phyloP scores from a whole-genome alignment of 2,797 vertebrate genomes.

The Molossus molossus region DNA sequence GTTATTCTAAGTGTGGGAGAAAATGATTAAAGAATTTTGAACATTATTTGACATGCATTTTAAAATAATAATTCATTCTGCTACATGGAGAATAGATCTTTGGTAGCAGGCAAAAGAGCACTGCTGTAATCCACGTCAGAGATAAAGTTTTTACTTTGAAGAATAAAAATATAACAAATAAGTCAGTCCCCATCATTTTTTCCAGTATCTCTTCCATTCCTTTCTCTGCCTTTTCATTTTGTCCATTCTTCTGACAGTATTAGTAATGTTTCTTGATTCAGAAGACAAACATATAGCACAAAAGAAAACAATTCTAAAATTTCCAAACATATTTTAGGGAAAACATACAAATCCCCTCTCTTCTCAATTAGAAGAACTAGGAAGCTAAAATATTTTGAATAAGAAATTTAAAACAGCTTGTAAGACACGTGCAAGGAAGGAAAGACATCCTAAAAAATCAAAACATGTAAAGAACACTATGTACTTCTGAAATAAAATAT shows the following conservation, averaged over 20 bases:
- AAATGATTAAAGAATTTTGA: slow-evolving; percentile 24
- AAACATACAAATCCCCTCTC: not conserved
- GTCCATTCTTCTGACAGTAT: not conserved
- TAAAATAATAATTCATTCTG: not conserved
- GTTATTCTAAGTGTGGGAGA: not conserved
- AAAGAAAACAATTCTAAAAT: not conserved
- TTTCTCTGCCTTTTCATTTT: not conserved
- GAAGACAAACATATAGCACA: not conserved
- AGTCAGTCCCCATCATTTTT: not conserved
- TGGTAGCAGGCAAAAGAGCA: not conserved
- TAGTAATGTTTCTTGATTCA: not conserved
- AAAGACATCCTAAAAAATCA: slow-evolving; percentile 5
- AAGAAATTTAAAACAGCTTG: slow-evolving; percentile 40
- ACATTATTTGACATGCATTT: not conserved
- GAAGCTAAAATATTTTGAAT: slow-evolving; percentile 7
- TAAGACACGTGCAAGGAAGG: not conserved
- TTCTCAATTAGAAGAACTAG: slow-evolving; percentile 21
- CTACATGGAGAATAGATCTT: not conserved
- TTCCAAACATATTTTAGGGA: not conserved
- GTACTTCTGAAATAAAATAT: not conserved
- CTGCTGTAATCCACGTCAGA: not conserved
- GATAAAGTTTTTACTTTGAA: not conserved
- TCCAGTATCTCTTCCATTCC: not conserved
- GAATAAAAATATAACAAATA: not conserved
- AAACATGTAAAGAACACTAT: not conserved